Evolutionary conservation across 2,113 vertebrate genomes (phyloP), one percentile per base, ranked within the genome.

Genomic region (Thinocorus orbignyianus): DNA sequence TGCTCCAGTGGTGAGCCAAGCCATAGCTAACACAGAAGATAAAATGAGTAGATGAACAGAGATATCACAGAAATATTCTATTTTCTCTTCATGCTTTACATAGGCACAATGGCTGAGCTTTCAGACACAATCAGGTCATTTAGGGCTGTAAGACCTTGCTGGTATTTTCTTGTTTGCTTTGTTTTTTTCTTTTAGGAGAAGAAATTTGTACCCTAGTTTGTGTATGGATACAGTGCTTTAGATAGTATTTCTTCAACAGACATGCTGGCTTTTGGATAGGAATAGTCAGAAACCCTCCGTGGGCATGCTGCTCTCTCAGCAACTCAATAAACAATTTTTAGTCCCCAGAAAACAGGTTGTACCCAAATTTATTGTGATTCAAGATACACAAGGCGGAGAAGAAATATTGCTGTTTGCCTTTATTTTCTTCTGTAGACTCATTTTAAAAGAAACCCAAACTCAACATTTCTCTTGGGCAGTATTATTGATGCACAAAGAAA

Each of bases 391-490:
- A 55, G 26, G 31, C 17, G 49, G 18, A 68, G 41, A 80, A 64
- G 11, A 66, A 66, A 51, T 48, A 9, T 20, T 51, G 17, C 11
- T 49, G 14, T 61, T 72, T 71, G 11, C 26, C 3, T 5, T 44
- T 8, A 6, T 58, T 81, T 20, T 52, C 13, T 69, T 30, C 28
- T 44, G 19, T 49, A 51, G 35, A 4, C 3, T 81, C 1, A 7
- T 57, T 74, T 49, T n/a, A 39, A 78, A 57, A 61, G 44, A 41
- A 41, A 51, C 22, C 3, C 30, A 41, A 22, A 26, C 13, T 52
- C 22, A 8, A 4, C 2, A 0, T 68, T 33, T 19, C 19, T 68
- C 39, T 35, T 2, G 0, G 37, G 28, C 33, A 28, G 46, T 23
- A 5, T n/a, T 55, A 55, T 1, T 44, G 35, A 42, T 15, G 52